Base-by-base conservation (phyloP, 2,888 invertebrate species). In the Eupithecia exiguata region DNA sequence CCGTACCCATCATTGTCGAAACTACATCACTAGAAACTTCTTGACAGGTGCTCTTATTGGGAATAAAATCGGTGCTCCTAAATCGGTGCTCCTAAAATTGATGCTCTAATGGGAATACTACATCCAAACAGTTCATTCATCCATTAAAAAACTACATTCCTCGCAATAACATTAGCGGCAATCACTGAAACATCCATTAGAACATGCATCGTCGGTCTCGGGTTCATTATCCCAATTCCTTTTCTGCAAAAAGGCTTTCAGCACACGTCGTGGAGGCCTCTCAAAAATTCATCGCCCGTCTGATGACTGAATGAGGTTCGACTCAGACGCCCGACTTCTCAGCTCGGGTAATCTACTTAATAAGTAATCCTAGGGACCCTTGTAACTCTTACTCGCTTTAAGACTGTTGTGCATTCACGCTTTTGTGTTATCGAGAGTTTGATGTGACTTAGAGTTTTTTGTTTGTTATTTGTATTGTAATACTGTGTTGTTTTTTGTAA, bases 231-330 rank as follows among this genome's bases (percentile, higher is more conserved):
- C 86, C 86, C 87, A 88, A 91, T 92, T 92, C 89, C 87, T 91
- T 91, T 89, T 78, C 86, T 85, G 83, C 87, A 89, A 86, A 87
- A 89, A 89, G 84, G 86, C 90, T 89, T 88, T 88, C 89, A 90
- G 87, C 87, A 89, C 88, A 88, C 88, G 89, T 86, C 89, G 89
- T 88, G 87, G 84, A 91, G 92, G 86, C 91, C 93, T 89, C 93
- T 94, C 92, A 93, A 94, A 93, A 93, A 94, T 94, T 93, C 94
- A 94, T 92, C 93, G 92, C 89, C 92, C 91, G 93, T 93, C 94
- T 92, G 91, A 89, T 82, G 81, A 83, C 83, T 83, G 91, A 89
- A 92, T 92, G 90, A 84, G 88, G 86, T 89, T 87, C 85, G 81
- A 87, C 86, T 85, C 86, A 83, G 87, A 85, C 84, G 85, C 83